phyloP scores from a whole-genome alignment of 1,140 invertebrate genomes.

The Himalopsyche phryganea region DNA sequence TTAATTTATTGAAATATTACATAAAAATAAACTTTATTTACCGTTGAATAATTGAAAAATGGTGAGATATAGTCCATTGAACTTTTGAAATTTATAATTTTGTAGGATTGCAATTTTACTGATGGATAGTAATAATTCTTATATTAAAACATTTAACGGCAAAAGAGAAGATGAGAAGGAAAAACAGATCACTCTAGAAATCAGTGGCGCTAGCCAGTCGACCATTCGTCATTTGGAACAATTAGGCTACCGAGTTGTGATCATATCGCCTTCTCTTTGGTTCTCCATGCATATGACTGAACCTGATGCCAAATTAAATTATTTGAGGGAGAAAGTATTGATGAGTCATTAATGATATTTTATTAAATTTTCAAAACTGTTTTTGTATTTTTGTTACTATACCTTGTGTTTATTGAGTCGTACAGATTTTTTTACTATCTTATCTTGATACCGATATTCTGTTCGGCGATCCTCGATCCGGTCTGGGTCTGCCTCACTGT shows the following conservation, averaged over 20 bases:
- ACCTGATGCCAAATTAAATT: background rate
- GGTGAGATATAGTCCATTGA: too few relatives aligned
- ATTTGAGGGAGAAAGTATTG: constrained; percentile 1
- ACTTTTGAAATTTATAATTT: background rate
- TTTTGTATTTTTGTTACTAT: too few relatives aligned
- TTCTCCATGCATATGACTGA: constrained; percentile 6
- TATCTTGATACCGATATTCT: too few relatives aligned
- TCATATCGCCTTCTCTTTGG: background rate
- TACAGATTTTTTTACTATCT: too few relatives aligned
- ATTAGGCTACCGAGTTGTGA: background rate
- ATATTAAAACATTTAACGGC: background rate
- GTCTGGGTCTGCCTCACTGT: too few relatives aligned
- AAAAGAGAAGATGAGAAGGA: background rate
- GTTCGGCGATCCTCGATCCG: too few relatives aligned
- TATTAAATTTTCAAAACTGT: too few relatives aligned
- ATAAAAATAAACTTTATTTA: too few relatives aligned
- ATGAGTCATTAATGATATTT: too few relatives aligned
- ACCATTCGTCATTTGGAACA: background rate
- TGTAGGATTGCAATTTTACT: background rate
- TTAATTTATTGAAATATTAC: too few relatives aligned
- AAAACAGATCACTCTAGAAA: background rate
- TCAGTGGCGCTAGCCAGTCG: background rate
- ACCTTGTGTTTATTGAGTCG: too few relatives aligned
- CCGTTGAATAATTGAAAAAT: too few relatives aligned
- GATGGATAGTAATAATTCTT: background rate